Evolutionary conservation across 2,888 invertebrate genomes (phyloP).

Genomic region (Julus scandinavius): DNA sequence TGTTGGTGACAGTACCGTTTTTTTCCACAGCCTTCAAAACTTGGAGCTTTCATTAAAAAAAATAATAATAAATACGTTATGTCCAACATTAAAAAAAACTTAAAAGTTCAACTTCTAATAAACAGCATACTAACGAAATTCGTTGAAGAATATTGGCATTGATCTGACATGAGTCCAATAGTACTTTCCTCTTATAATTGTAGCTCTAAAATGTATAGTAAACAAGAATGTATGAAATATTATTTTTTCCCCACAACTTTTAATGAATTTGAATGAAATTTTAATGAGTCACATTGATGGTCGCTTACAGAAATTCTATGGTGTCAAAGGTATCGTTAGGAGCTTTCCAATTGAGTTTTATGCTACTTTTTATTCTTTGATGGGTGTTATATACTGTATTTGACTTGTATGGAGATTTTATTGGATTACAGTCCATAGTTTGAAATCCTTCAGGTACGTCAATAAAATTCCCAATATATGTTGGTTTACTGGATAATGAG

Average conservation of each 20-base stretch:
- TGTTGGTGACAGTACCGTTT: constrained; percentile 48
- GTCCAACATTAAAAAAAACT: neutral
- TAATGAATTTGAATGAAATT: constrained; percentile 6
- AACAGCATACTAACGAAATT: constrained; percentile 52
- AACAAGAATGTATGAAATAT: neutral
- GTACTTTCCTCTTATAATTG: constrained; percentile 35
- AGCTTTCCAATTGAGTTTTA: constrained; percentile 49
- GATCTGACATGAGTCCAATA: constrained; percentile 52
- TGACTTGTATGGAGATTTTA: neutral
- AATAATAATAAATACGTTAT: neutral
- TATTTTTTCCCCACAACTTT: too few relatives aligned
- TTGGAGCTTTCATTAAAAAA: constrained; percentile 50
- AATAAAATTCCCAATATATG: constrained; percentile 47
- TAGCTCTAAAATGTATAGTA: constrained; percentile 7
- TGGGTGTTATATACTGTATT: constrained; percentile 32
- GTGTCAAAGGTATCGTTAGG: constrained; percentile 44
- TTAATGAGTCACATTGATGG: too few relatives aligned
- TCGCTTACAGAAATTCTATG: constrained; percentile 52
- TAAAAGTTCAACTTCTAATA: neutral
- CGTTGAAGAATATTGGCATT: constrained; percentile 50
- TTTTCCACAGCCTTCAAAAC: constrained; percentile 44
- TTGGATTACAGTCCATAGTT: constrained; percentile 49
- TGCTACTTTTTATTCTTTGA: neutral
- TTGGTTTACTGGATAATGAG: neutral
- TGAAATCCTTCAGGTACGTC: constrained; percentile 23